Percentiles rank a stretch among this genome's conserved stretches.
phyloP scores from a whole-genome alignment of 2,113 vertebrate genomes.

The Bubo scandiacus region DNA sequence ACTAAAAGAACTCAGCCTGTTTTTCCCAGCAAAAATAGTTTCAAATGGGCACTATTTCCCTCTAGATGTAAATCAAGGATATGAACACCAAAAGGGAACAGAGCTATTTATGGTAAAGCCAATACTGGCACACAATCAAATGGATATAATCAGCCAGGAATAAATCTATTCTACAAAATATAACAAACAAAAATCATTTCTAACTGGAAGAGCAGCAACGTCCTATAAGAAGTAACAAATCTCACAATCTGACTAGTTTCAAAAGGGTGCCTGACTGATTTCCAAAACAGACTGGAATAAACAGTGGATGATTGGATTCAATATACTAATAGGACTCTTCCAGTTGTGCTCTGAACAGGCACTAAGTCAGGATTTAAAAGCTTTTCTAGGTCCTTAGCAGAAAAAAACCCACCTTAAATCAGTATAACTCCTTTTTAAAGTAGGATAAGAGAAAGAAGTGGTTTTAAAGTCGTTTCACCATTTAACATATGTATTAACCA shows the following conservation, averaged over 20 bases:
- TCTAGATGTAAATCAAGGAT: not conserved
- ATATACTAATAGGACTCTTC: not conserved
- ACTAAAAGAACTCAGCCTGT: not conserved
- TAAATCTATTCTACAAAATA: not conserved
- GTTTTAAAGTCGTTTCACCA: not conserved
- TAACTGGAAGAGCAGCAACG: not conserved
- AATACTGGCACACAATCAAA: not conserved
- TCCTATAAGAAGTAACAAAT: not conserved
- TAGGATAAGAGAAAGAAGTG: not conserved
- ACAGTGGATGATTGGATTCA: not conserved
- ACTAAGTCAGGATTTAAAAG: not conserved
- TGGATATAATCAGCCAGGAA: not conserved
- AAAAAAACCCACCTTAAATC: not conserved
- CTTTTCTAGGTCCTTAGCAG: not conserved
- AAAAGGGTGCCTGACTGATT: not conserved
- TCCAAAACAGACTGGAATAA: not conserved
- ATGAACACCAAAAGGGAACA: not conserved
- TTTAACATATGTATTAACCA: not conserved
- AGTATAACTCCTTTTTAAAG: not conserved
- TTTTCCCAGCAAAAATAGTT: not conserved
- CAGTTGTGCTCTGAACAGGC: not conserved
- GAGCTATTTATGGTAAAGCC: slow-evolving; percentile 7
- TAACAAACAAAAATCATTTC: not conserved
- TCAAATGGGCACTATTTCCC: not conserved
- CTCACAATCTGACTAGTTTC: not conserved